A percentile compares a stretch with the other conserved stretches of the same genome.
phyloP scores from a whole-genome alignment of 2,888 invertebrate species.

The Arctia plantaginis region DNA sequence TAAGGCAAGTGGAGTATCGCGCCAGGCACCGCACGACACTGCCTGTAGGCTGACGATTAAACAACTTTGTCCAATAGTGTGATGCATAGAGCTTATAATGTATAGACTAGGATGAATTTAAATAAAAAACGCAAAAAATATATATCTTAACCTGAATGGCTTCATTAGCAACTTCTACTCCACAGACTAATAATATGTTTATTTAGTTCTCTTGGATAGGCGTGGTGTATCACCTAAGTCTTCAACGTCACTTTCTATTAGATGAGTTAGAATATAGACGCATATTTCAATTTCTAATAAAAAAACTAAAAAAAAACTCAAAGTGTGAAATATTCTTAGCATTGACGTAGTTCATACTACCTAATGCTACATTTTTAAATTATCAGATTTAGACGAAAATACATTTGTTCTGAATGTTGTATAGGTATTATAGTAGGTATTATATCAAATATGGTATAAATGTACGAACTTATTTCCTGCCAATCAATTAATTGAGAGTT shows the following conservation, averaged over 20 bases:
- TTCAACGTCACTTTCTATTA: no score
- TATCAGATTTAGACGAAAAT: neutral
- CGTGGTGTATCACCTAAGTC: no score
- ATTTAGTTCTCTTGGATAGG: no score
- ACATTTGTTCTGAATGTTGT: neutral
- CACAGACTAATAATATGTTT: no score
- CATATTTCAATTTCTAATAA: no score
- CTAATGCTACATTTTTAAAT: neutral
- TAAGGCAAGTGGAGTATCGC: constrained; percentile 61
- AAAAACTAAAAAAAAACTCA: no score
- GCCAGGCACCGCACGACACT: constrained; percentile 70
- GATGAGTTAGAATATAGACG: no score
- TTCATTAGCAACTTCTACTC: no score
- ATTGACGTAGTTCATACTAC: neutral
- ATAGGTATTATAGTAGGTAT: no score
- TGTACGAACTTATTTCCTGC: no score
- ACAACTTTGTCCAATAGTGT: constrained; percentile 64
- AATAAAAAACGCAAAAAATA: neutral
- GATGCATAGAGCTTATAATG: constrained; percentile 24
- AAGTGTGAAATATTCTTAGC: neutral
- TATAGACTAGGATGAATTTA: constrained; percentile 25
- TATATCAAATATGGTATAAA: no score
- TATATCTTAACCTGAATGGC: neutral
- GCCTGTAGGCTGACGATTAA: constrained; percentile 70
- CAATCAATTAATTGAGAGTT: no score